A percentile compares a stretch with the other conserved stretches of the same genome.
Evolutionary conservation across 2,888 invertebrate species (phyloP).

Genomic region (Pandemis heparana): DNA sequence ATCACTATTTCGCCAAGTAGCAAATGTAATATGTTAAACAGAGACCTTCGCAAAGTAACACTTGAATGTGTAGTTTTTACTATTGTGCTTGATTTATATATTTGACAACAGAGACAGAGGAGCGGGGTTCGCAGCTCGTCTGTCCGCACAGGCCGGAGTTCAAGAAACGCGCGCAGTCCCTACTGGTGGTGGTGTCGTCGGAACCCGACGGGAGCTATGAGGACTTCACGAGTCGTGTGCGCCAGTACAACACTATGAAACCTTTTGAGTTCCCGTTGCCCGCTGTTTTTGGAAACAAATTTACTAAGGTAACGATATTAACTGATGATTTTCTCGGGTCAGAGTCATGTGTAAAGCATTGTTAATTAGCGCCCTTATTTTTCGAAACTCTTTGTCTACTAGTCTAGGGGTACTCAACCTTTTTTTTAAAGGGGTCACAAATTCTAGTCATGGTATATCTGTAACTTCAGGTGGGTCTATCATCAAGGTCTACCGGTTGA

Average conservation of each 20-base stretch:
- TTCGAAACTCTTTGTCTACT: not conserved
- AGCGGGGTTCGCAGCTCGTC: constrained; percentile 80
- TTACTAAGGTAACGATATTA: constrained; percentile 77
- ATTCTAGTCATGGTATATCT: no score
- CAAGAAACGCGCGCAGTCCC: constrained; percentile 90
- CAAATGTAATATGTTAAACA: no score
- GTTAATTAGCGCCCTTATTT: not conserved
- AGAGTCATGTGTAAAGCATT: not conserved
- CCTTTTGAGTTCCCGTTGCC: constrained; percentile 93
- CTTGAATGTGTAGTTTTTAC: not conserved
- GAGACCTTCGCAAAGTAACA: no score
- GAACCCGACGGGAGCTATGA: constrained; percentile 91
- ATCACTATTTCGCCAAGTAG: no score
- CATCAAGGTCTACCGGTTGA: no score
- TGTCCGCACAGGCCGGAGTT: constrained; percentile 86
- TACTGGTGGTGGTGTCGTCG: constrained; percentile 95
- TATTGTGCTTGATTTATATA: not conserved
- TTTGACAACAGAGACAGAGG: constrained; percentile 69
- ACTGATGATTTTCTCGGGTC: not conserved
- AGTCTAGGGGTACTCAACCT: no score
- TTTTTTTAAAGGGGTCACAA: no score
- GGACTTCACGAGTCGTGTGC: constrained; percentile 92
- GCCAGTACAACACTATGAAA: constrained; percentile 90
- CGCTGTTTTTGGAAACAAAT: constrained; percentile 81
- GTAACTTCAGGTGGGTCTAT: no score